Evolutionary conservation across 2,797 vertebrate genomes (phyloP).

Genomic region (Mormyrops boulengeri): DNA sequence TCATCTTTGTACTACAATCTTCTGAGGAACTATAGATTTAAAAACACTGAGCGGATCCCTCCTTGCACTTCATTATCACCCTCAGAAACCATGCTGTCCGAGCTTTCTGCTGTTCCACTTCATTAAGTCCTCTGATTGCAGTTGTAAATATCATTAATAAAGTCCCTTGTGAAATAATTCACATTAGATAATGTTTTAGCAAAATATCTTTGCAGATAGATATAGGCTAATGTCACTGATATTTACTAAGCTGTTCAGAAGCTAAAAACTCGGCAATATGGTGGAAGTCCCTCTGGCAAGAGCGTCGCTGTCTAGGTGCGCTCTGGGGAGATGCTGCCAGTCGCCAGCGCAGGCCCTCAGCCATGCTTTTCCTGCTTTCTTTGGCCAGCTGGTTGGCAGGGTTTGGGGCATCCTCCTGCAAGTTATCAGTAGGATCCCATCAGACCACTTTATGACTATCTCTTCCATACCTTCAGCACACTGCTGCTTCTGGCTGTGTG

Average conservation of each 20-base stretch:
- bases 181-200: background rate
- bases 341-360: background rate
- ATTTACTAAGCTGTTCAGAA: background rate
- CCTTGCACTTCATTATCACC: background rate
- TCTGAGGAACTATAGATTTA: background rate
- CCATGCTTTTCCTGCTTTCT: background rate
- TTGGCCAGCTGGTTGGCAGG: background rate
- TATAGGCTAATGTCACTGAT: background rate
- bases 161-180: background rate
- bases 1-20: background rate
- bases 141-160: background rate
- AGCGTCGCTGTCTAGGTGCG: background rate
- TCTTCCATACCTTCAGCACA: background rate
- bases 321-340: background rate
- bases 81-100: background rate
- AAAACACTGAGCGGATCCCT: background rate
- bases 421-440: background rate
- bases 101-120: background rate
- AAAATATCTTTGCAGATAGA: background rate
- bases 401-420: background rate
- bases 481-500: background rate
- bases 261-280: background rate
- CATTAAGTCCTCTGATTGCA: background rate
- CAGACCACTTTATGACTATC: background rate
- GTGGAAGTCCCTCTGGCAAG: background rate